Evolutionary conservation across 1,140 invertebrate genomes (phyloP).

Genomic region (Drosophila repleta): DNA sequence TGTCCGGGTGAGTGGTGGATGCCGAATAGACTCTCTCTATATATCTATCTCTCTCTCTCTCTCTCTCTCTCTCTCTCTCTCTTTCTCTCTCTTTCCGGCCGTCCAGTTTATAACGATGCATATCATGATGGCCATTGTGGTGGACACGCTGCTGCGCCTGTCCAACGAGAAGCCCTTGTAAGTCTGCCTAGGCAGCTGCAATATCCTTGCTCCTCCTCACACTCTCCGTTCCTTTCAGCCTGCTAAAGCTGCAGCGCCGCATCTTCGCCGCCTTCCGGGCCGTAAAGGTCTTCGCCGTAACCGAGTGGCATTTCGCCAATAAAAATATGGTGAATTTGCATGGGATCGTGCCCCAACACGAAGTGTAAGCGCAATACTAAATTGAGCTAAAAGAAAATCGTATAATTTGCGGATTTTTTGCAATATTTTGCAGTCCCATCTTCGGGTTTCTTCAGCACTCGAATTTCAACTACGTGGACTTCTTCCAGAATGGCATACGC

Average conservation of each 20-base stretch:
- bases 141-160: constrained; percentile 80
- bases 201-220: background rate
- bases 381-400: background rate
- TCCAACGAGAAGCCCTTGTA: constrained; percentile 90
- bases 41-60: background rate
- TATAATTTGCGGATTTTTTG: background rate
- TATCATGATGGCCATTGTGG: constrained; percentile 70
- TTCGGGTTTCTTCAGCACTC: constrained; percentile 83
- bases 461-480: constrained; percentile 84
- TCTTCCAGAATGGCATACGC: constrained; percentile 85
- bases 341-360: constrained; percentile 86
- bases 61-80: background rate
- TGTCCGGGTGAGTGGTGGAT: constrained; percentile 81
- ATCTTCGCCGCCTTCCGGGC: constrained; percentile 91
- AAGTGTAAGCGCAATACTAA: constrained; percentile 84
- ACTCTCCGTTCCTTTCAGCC: constrained; percentile 84
- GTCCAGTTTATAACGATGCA: constrained; percentile 71
- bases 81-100: background rate
- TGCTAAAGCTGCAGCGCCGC: constrained; percentile 90
- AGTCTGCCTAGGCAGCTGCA: constrained; percentile 61
- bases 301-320: constrained; percentile 93
- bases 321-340: constrained; percentile 88
- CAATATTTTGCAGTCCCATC: background rate
- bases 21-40: no score
- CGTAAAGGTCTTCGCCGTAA: constrained; percentile 90